Percentiles rank a stretch among this genome's conserved stretches.
Conservation (phyloP, 1,140 invertebrate species). For the Anastrepha obliqua region DNA sequence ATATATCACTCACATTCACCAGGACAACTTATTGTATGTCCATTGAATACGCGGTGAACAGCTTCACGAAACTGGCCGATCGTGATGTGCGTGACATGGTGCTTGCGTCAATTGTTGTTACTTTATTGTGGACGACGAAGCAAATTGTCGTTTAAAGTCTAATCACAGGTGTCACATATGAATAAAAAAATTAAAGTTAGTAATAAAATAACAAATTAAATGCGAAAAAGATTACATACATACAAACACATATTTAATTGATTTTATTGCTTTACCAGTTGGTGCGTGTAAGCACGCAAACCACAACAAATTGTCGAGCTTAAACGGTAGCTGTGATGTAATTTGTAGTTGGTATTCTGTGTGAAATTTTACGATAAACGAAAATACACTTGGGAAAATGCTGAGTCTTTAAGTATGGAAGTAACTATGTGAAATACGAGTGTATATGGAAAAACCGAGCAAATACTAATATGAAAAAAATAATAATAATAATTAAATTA, state of each 20-base stretch:
- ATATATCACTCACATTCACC: slow-evolving; percentile 46
- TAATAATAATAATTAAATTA: too few relatives aligned
- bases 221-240: neutral
- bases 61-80: slow-evolving; percentile 1
- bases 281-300: slow-evolving; percentile 11
- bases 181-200: neutral
- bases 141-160: slow-evolving; percentile 22
- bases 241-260: slow-evolving; percentile 31
- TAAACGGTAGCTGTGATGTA: slow-evolving; percentile 47
- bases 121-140: neutral
- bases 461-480: too few relatives aligned
- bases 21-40: neutral
- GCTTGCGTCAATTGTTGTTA: slow-evolving; percentile 34
- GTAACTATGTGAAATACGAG: too few relatives aligned
- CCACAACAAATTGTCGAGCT: slow-evolving; percentile 17
- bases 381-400: slow-evolving; percentile 17
- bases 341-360: slow-evolving; percentile 30
- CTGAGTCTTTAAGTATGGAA: neutral
- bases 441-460: too few relatives aligned
- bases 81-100: slow-evolving; percentile 8
- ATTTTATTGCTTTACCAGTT: neutral
- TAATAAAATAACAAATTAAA: slow-evolving; percentile 30
- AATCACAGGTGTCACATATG: slow-evolving; percentile 43
- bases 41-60: neutral
- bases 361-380: slow-evolving; percentile 13